phyloP scores from a whole-genome alignment of 2,888 invertebrate species.

The Parochlus steinenii region DNA sequence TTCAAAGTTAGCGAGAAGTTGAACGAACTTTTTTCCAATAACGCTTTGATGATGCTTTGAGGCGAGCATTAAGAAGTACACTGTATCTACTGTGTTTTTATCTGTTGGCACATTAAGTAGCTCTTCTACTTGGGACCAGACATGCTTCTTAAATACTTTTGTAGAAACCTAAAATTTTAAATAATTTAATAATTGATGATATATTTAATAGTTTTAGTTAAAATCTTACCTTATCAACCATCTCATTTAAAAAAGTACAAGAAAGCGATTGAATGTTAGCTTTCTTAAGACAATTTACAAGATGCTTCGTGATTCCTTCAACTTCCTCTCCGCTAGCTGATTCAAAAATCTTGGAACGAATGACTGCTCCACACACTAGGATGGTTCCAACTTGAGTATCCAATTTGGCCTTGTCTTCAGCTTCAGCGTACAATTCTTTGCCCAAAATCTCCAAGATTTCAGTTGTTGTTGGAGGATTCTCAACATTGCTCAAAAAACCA shows the following conservation, averaged over 20 bases:
- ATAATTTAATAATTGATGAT: background rate
- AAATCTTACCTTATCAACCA: slow-evolving; percentile 35
- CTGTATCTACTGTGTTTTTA: slow-evolving; percentile 14
- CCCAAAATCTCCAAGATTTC: slow-evolving; percentile 41
- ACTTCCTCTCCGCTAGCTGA: slow-evolving; percentile 35
- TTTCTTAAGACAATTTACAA: slow-evolving; percentile 16
- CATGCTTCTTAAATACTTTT: slow-evolving; percentile 34
- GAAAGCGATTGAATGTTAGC: slow-evolving; percentile 26
- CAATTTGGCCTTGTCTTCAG: slow-evolving; percentile 19
- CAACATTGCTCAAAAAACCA: slow-evolving; percentile 33
- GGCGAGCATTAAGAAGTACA: slow-evolving; percentile 39
- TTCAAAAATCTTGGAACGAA: slow-evolving; percentile 40
- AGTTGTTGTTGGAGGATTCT: slow-evolving; percentile 33
- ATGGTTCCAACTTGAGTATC: slow-evolving; percentile 56
- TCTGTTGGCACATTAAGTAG: slow-evolving; percentile 11
- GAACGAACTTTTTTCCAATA: slow-evolving; percentile 36
- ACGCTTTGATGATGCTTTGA: slow-evolving; percentile 32
- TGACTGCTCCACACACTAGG: slow-evolving; percentile 49
- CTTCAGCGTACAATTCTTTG: slow-evolving; percentile 43
- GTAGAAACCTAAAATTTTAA: slow-evolving; percentile 31
- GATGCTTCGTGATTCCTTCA: slow-evolving; percentile 34
- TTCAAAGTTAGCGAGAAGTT: slow-evolving; percentile 17
- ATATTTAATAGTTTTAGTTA: slow-evolving; percentile 1
- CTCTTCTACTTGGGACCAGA: slow-evolving; percentile 42
- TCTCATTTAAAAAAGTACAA: slow-evolving; percentile 41